A percentile compares a stretch with the other conserved stretches of the same genome.
Evolutionary conservation across 2,888 invertebrate species (phyloP).

Genomic region (Ectobius pallidus): DNA sequence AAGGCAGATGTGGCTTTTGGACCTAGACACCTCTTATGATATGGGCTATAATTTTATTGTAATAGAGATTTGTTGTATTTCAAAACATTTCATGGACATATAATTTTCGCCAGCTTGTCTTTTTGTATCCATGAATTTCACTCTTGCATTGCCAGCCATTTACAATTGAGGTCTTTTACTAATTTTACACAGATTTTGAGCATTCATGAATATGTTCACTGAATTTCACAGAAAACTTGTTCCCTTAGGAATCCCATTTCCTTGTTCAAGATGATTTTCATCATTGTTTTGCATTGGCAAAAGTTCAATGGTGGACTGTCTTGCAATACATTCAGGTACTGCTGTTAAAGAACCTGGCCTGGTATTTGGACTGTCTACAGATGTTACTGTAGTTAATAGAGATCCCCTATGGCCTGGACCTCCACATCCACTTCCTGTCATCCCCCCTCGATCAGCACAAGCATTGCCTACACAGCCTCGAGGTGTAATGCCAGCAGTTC

Average conservation of each 20-base stretch:
- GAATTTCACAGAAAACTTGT: not conserved
- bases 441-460: slow-evolving; percentile 36
- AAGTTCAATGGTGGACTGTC: slow-evolving; percentile 2
- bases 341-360: slow-evolving; percentile 25
- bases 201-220: too few species aligned
- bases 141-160: too few species aligned
- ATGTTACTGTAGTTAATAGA: slow-evolving; percentile 54
- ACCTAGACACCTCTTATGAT: too few species aligned
- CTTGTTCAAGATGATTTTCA: not conserved
- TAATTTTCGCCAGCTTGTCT: too few species aligned
- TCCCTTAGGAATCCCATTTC: not conserved
- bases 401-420: slow-evolving; percentile 51
- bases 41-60: too few species aligned
- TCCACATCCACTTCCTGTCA: slow-evolving; percentile 43
- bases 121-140: too few species aligned
- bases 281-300: not conserved
- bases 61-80: too few species aligned
- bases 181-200: too few species aligned
- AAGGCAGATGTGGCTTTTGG: too few species aligned
- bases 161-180: too few species aligned
- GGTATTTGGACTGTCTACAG: slow-evolving; percentile 49
- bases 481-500: not conserved
- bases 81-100: too few species aligned
- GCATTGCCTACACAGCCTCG: slow-evolving; percentile 13
- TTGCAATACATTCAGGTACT: slow-evolving; percentile 16